These are phyloP conservation scores for Yasuhikotakia modesta DNA, from an alignment of 2,797 vertebrate species.

Conservation along the genomic window DNA sequence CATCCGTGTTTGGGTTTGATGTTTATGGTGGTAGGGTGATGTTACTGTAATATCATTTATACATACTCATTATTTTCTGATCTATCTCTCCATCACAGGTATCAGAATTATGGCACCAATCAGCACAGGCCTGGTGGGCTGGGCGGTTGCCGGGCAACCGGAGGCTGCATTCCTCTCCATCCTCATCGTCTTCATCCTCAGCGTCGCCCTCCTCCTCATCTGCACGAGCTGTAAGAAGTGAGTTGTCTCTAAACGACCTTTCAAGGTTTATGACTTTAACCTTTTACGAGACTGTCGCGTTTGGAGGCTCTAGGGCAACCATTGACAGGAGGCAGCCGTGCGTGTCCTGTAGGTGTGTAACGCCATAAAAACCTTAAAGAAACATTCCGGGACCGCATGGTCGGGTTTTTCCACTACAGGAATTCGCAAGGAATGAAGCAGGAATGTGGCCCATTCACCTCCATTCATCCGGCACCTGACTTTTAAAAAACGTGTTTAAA, in stretches of 20 bases:
- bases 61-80: not conserved
- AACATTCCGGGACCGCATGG: constrained; percentile 53
- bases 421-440: constrained; percentile 51
- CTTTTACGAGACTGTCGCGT: not conserved
- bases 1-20: too few relatives aligned
- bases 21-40: too few relatives aligned
- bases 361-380: not conserved
- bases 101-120: constrained; percentile 67
- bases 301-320: not conserved
- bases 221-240: constrained; percentile 74
- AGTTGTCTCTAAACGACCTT: constrained; percentile 17
- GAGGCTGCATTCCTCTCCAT: constrained; percentile 53
- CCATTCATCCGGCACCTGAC: too few relatives aligned
- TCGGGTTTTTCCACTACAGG: constrained; percentile 53
- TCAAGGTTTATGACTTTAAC: constrained; percentile 15
- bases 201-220: constrained; percentile 67
- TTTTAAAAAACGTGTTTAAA: too few relatives aligned
- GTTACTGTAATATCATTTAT: not conserved
- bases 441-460: constrained; percentile 36
- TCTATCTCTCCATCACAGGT: constrained; percentile 25
- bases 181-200: constrained; percentile 66
- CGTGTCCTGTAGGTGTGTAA: constrained; percentile 14
- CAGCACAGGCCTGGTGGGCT: constrained; percentile 36
- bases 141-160: constrained; percentile 40
- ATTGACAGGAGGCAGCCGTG: not conserved